Evolutionary conservation across 1,140 invertebrate genomes (phyloP), one percentile per base, ranked within the genome.

Genomic region (Melipona quadrifasciata): DNA sequence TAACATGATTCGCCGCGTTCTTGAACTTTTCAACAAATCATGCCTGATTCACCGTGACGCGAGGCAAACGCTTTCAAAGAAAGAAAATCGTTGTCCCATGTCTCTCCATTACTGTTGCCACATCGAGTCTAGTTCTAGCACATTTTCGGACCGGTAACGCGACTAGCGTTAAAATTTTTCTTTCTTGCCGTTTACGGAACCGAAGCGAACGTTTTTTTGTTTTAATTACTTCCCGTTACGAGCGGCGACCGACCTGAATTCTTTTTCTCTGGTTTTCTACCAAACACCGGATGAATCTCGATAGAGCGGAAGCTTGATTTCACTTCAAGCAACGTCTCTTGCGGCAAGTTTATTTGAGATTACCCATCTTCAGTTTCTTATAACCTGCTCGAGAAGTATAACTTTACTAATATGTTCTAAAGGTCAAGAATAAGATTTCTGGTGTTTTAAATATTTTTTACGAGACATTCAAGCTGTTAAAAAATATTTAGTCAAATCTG

Each of bases 171-270:
- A 47, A 55, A 76, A 68, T 73, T 82, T 87, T 78, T 87, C n/a
- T n/a, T 79, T 24, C 27, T n/a, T 57, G 51, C 58, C 67, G n/a
- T 31, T 86, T 83, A 79, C 51, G 75, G 72, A 78, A 51, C 27
- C 34, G 53, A 47, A 11, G 27, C 58, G 21, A 57, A 16, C 39
- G n/a, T 64, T 47, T 47, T 47, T 47, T 11, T 75, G 74, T 75
- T 74, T 65, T 84, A 84, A 87, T 87, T 87, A 78, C 80, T 87
- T 87, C 85, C 80, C 78, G 70, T 75, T 61, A 80, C 55, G 27
- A 72, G 11, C 55, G 27, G 72, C 67, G 47, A 85, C 65, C 73
- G 83, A 81, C 67, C 84, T 65, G 81, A 80, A 87, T 87, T 72
- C 34, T 71, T 21, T 72, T 82, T 11, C 51, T 19, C 51, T 64